phyloP scores from a whole-genome alignment of 2,888 invertebrate species.

The Lasioglossum malachurum region DNA sequence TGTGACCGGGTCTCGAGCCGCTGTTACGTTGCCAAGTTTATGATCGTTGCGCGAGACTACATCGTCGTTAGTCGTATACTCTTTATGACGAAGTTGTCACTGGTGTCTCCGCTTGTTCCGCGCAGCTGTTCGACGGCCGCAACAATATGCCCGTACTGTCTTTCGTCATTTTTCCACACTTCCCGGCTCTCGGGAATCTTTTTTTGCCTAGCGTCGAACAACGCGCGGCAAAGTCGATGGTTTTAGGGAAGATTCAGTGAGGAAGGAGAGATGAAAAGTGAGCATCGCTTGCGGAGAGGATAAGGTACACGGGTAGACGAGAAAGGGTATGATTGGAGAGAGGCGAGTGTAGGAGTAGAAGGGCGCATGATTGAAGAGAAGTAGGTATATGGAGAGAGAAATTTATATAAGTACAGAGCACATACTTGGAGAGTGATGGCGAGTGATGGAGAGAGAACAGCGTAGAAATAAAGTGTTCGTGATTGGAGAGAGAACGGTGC shows the following conservation, averaged over 20 bases:
- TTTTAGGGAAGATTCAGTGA: neutral
- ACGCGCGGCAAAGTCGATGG: neutral
- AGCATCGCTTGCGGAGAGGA: neutral
- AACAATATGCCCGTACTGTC: neutral
- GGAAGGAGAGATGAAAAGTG: neutral
- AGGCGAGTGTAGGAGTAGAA: neutral
- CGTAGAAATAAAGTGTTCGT: neutral
- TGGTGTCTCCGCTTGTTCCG: slow-evolving; percentile 26
- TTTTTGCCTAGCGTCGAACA: neutral
- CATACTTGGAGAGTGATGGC: neutral
- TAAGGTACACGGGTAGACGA: neutral
- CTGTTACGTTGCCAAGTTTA: slow-evolving; percentile 60
- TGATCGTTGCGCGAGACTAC: slow-evolving; percentile 51
- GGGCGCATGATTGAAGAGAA: slow-evolving; percentile 8
- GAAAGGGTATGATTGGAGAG: slow-evolving; percentile 5
- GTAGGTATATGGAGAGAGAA: slow-evolving; percentile 13
- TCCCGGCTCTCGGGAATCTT: neutral
- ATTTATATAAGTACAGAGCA: slow-evolving; percentile 3
- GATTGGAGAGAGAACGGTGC: neutral
- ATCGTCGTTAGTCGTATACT: slow-evolving; percentile 55
- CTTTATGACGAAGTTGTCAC: slow-evolving; percentile 42
- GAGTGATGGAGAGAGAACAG: neutral
- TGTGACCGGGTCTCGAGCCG: slow-evolving; percentile 48
- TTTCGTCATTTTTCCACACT: neutral
- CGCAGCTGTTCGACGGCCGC: neutral